Base-by-base conservation (phyloP, 1,140 invertebrate genomes). In the Solenopsis invicta region DNA sequence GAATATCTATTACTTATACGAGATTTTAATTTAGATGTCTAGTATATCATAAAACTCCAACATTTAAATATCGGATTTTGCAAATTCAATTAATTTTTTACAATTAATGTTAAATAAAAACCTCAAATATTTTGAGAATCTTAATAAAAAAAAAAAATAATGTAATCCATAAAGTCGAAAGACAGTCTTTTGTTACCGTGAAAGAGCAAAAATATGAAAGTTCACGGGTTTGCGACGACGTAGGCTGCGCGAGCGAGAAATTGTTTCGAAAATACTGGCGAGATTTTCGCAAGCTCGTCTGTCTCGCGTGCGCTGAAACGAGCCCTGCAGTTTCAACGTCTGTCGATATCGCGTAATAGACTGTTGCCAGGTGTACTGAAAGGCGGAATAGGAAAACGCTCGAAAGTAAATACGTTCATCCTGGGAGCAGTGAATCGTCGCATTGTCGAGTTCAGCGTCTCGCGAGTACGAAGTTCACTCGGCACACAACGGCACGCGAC, bases 291-390 rank as follows among this genome's bases (percentile, higher is more conserved):
- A 16, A 48, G 41, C 9, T 13, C 37, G 50, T 45, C 54, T 45
- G 18, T 66, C 18, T 66, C 64, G 34, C n/a, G 29, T 45, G n/a
- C 34, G 50, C 37, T 18, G 48, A 81, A 81, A 56, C 66, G 29
- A 8, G 41, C 24, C n/a, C 12, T 16, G 48, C 62, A 71, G 50
- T 54, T 81, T 81, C 78, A 81, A 41, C 50, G 37, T 16, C 66
- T 67, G 76, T 74, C 80, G 80, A 84, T 74, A 84, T 84, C 80
- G 4, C 69, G 69, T 62, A 75, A 84, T 74, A 75, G 69, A 74
- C 54, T 62, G 69, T 74, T 56, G 69, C 41, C 34, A 48, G 78
- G 24, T 41, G 48, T 56, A 71, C 66, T 80, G 76, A 80, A 67
- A 80, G 76, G 45, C 37, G 66, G 48, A 84, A 84, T 84, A 62